Conservation (phyloP, 1,140 invertebrate genomes). For the Trichoplusia ni region DNA sequence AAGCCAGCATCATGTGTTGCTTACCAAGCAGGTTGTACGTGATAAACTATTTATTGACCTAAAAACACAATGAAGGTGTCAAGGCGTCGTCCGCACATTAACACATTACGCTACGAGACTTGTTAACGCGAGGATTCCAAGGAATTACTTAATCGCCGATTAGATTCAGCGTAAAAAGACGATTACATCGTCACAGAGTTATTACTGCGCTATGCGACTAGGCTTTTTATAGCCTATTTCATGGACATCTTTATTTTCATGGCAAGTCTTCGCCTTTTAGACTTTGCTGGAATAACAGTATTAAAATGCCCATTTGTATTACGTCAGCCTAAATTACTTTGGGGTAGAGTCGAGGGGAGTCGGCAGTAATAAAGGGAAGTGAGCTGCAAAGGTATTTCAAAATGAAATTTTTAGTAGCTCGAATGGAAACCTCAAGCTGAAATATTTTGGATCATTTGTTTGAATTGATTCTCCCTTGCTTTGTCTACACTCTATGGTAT, state of each 20-base stretch:
- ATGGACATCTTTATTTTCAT: constrained; percentile 9
- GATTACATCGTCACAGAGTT: constrained; percentile 32
- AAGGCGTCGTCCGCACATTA: constrained; percentile 23
- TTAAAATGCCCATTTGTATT: neutral
- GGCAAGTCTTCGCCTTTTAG: neutral
- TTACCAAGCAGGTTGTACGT: neutral
- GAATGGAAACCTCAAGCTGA: neutral
- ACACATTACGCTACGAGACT: constrained; percentile 20
- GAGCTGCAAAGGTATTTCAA: neutral
- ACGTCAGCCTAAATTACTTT: constrained; percentile 9
- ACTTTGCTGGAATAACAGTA: neutral
- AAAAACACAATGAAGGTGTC: constrained; percentile 28
- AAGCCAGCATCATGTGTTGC: neutral
- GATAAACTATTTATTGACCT: constrained; percentile 7
- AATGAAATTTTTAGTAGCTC: constrained; percentile 18
- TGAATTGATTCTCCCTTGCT: no score
- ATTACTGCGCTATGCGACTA: constrained; percentile 15
- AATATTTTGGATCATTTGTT: neutral
- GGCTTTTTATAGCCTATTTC: neutral
- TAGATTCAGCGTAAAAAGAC: constrained; percentile 28
- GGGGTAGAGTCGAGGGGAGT: neutral
- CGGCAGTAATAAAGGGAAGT: constrained; percentile 2
- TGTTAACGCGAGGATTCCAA: neutral
- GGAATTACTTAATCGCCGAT: constrained; percentile 24
- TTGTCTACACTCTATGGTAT: no score